phyloP scores from a whole-genome alignment of 1,140 invertebrate species.

The Eumeta japonica region DNA sequence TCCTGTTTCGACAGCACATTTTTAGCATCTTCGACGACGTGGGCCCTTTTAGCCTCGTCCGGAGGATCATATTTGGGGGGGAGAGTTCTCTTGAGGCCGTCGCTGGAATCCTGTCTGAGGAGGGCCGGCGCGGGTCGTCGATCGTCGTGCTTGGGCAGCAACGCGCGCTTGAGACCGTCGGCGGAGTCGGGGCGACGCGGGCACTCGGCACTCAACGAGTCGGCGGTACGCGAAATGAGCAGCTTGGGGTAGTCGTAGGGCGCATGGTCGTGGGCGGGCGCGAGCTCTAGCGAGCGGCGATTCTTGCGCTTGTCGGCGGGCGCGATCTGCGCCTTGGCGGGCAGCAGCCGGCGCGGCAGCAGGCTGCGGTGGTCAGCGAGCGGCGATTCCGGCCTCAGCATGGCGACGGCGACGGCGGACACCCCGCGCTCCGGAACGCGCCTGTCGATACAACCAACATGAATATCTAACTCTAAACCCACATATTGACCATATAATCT shows the following conservation, averaged over 20 bases:
- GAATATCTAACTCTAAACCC: too few species aligned
- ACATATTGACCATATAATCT: too few species aligned
- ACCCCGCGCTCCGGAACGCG: constrained; percentile 35
- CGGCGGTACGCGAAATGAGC: constrained; percentile 49
- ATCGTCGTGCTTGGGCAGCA: constrained; percentile 39
- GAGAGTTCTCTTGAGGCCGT: constrained; percentile 42
- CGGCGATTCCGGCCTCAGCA: constrained; percentile 50
- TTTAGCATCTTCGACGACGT: constrained; percentile 31
- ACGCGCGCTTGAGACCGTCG: constrained; percentile 41
- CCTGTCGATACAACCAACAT: too few species aligned
- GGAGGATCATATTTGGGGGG: constrained; percentile 41
- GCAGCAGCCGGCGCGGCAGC: constrained; percentile 41
- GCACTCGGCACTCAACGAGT: constrained; percentile 46
- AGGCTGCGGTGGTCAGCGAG: constrained; percentile 52
- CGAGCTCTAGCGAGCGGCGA: constrained; percentile 43
- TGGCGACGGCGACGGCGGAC: constrained; percentile 29
- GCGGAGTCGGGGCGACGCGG: constrained; percentile 47
- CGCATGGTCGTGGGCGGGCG: constrained; percentile 36
- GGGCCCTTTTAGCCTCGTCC: constrained; percentile 35
- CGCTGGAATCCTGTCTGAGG: constrained; percentile 38
- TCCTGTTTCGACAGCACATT: constrained; percentile 34
- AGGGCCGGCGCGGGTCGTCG: constrained; percentile 24
- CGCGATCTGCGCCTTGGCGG: constrained; percentile 45
- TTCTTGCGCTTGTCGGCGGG: constrained; percentile 47
- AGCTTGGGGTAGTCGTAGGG: constrained; percentile 48